A percentile compares a stretch with the other conserved stretches of the same genome.
These are phyloP conservation scores for Nipponacmea schrenckii DNA, from an alignment of 2,888 invertebrate genomes.

Conservation along the genomic window DNA sequence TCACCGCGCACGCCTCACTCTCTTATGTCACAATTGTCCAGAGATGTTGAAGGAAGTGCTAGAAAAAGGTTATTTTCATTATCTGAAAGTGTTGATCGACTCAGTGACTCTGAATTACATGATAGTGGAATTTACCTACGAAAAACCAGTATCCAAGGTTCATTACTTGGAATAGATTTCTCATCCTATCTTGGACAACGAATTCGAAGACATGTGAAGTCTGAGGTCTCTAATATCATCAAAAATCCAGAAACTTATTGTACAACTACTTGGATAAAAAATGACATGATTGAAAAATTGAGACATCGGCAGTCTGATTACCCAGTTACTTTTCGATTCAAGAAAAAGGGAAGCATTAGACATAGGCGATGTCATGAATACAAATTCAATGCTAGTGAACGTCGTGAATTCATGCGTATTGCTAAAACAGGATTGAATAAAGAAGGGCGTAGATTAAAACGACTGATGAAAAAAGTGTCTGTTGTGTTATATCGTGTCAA, in stretches of 20 bases:
- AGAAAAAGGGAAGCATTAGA: conserved; percentile 37
- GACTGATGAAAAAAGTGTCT: conserved; percentile 32
- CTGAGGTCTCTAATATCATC: conserved; percentile 38
- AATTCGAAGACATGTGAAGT: conserved; percentile 45
- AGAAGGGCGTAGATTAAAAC: conserved; percentile 29
- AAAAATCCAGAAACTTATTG: conserved; percentile 40
- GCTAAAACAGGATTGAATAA: conserved; percentile 38
- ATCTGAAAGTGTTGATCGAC: background rate
- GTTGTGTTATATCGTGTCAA: conserved; percentile 35
- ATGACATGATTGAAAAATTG: conserved; percentile 40
- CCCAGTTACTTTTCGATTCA: conserved; percentile 43
- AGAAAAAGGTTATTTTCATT: conserved; percentile 37
- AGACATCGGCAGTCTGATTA: conserved; percentile 40
- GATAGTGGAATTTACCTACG: background rate
- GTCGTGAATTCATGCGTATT: conserved; percentile 33
- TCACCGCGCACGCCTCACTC: conserved; percentile 42
- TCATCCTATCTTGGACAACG: conserved; percentile 48
- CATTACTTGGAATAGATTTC: conserved; percentile 37
- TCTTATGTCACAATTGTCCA: conserved; percentile 49
- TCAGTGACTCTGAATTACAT: background rate
- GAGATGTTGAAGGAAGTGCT: conserved; percentile 34
- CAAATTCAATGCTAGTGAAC: conserved; percentile 44
- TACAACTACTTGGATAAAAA: conserved; percentile 30
- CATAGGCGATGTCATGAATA: conserved; percentile 38
- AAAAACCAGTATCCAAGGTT: conserved; percentile 19